Evolutionary conservation across 2,797 vertebrate species (phyloP).

Genomic region (Lepus townsendii): DNA sequence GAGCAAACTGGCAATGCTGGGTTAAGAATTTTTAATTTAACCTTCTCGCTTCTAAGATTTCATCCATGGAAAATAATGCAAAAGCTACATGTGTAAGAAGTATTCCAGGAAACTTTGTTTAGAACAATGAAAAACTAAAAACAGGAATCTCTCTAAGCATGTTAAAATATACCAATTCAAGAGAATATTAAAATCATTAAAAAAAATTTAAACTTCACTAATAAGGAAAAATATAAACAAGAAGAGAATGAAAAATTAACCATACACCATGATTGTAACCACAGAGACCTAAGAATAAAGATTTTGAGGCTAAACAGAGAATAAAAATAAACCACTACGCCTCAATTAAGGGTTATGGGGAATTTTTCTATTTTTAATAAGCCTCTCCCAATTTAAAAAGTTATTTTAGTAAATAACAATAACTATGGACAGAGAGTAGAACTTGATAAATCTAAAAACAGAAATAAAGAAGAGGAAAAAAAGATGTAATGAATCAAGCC

Average conservation of each 20-base stretch:
- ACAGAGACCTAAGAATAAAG: background rate
- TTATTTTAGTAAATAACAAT: conserved; percentile 43
- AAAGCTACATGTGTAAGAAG: background rate
- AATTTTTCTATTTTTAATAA: conserved; percentile 14
- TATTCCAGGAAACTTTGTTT: background rate
- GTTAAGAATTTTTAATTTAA: conserved; percentile 35
- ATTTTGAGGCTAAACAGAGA: background rate
- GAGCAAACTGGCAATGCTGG: background rate
- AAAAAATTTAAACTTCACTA: conserved; percentile 28
- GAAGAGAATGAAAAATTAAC: conserved; percentile 55
- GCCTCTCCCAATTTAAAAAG: background rate
- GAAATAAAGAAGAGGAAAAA: background rate
- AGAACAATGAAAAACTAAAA: background rate
- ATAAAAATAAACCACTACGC: background rate
- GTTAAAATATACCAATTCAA: background rate
- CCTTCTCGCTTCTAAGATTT: background rate
- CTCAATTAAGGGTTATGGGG: background rate
- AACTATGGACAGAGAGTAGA: conserved; percentile 51
- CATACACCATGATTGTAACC: background rate
- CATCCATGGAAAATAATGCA: background rate
- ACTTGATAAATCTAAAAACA: conserved; percentile 25
- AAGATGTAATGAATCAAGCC: background rate
- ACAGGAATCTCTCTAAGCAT: background rate
- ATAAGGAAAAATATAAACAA: background rate
- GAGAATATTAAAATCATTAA: background rate